phyloP scores from a whole-genome alignment of 2,797 vertebrate genomes.

The Epinephelus malabaricus region DNA sequence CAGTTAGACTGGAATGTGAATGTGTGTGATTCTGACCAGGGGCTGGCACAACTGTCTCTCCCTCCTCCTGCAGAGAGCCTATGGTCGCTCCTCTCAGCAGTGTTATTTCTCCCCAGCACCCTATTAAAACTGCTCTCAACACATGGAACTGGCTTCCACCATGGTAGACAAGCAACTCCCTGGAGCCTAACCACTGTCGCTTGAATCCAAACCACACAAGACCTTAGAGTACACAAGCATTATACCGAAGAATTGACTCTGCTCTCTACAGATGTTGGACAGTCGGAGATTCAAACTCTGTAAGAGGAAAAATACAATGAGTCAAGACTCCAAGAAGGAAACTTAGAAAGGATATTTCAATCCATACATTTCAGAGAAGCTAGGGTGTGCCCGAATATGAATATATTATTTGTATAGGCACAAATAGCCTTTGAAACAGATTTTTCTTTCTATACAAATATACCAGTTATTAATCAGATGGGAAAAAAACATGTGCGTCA shows the following conservation, averaged over 20 bases:
- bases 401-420: no score
- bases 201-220: constrained; percentile 71
- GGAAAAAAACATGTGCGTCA: no score
- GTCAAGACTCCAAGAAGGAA: constrained; percentile 27
- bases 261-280: constrained; percentile 53
- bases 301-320: constrained; percentile 33
- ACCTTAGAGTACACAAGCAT: constrained; percentile 67
- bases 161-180: constrained; percentile 71
- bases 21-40: constrained; percentile 80
- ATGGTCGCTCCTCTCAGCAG: constrained; percentile 68
- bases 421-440: no score
- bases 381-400: no score
- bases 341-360: background rate
- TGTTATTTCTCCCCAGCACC: constrained; percentile 76
- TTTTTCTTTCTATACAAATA: no score
- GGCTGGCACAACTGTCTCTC: constrained; percentile 80
- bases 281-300: constrained; percentile 45
- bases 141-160: constrained; percentile 73
- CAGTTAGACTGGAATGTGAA: constrained; percentile 85
- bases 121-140: constrained; percentile 79
- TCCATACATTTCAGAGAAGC: constrained; percentile 23
- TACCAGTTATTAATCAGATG: no score
- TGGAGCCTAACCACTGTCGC: constrained; percentile 68
- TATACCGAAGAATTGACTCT: constrained; percentile 55
- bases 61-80: constrained; percentile 71